Base-by-base conservation (phyloP, 1,140 invertebrate genomes). In the Portunus trituberculatus region DNA sequence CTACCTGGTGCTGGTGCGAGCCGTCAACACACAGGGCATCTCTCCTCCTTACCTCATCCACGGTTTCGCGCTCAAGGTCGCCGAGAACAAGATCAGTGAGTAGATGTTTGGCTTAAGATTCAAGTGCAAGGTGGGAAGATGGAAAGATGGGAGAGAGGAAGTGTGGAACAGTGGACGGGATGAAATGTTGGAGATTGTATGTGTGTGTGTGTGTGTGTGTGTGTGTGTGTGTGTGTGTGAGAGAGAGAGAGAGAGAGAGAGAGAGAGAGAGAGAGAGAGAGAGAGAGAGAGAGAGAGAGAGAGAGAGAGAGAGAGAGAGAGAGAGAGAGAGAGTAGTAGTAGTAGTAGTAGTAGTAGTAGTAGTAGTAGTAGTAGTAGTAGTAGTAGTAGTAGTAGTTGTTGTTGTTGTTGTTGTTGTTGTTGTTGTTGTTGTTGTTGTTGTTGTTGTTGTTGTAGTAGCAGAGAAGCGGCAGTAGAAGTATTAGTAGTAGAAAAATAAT, bases 11-110 rank as follows among this genome's bases (percentile, higher is more conserved):
- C 90, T 91, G 48, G 90, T 91, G 28, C n/a, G n/a, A 48, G 52
- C 90, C 10, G 48, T 59, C 90, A 91, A 91, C 90, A 39, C 48
- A 0, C n/a, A 76, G 31, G 90, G 90, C 28, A 4, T 14, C 14
- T 91, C 90, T 0, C 2, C 90, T 12, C 90, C 90, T 31, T 91
- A 91, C 59, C 14, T 91, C 48, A 91, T 91, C n/a, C 90, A 91
- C 14, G 90, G 90, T 0, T 91, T 91, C 90, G 90, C 90, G 10
- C 90, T 91, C 48, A 91, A 91, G 48, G 90, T 91, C n/a, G 90
- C 90, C 25, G 90, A 91, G 31, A 91, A 91, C 31, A 91, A 91
- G 48, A 91, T 91, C 25, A 76, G 90, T 91, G 10, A 91, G 90
- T 91, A 48, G 4, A 59, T 20, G 52, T 20, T 59, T 59, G 52